Evolutionary conservation across 2,888 invertebrate genomes (phyloP), one percentile per base, ranked within the genome.

Genomic region (Xestia sexstrigata): DNA sequence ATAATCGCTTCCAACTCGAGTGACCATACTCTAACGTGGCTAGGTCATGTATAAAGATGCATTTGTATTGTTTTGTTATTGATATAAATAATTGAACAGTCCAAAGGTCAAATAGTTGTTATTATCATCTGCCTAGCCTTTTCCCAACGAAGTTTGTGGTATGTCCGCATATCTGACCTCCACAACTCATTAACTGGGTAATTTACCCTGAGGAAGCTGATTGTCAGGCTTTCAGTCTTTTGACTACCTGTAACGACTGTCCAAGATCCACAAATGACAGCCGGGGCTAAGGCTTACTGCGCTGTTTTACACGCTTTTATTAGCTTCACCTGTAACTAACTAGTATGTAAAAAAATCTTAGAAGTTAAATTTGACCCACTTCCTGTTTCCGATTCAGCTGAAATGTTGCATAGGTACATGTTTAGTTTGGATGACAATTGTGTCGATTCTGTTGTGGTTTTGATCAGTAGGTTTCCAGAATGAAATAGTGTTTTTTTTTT

Each of bases 1-100:
- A 70, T 35, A 63, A 5, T 26, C 45, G n/a, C 70, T 78, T 78
- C 63, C 42, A 11, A 62, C 35, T 49, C 20, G 20, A 67, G 15
- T 35, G n/a, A 15, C 49, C 11, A 60, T 49, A 30, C 20, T 23
- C 0, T 35, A 30, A 13, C 45, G 30, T 23, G 39, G 30, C n/a
- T 62, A 62, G 62, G 52, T 26, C 68, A 45, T 47, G 58, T 77
- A 11, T 42, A 23, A 39, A 70, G 26, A 42, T 26, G 20, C 17
- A 39, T 74, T 74, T 30, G 13, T 72, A 49, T 23, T 42, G 42
- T 42, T 42, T 42, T 42, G 42, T 42, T 42, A 42, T 42, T 35
- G n/a, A 58, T 26, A 58, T 26, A 7, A 45, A 58, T 26, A 7
- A 45, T 45, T 30, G 11, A 13, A 0, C 35, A 9, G 35, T 35